Evolutionary conservation across 1,140 invertebrate genomes (phyloP).

Genomic region (Potamilus streckersoni): DNA sequence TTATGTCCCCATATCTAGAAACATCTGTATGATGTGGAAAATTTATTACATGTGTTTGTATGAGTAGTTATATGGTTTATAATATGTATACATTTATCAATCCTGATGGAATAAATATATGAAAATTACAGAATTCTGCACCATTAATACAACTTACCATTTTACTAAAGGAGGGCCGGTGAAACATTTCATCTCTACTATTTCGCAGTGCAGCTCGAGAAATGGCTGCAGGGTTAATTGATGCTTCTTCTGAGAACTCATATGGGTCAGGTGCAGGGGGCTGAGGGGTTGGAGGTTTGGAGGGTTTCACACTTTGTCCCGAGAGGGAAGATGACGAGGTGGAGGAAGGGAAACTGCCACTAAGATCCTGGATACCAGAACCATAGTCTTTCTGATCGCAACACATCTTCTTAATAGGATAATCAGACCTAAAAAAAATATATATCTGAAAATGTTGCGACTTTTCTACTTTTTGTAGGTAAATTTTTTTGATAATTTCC

Average conservation of each 20-base stretch:
- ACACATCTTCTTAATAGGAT: conserved; percentile 41
- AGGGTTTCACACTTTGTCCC: conserved; percentile 39
- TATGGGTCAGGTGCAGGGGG: conserved; percentile 61
- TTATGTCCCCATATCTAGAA: no score
- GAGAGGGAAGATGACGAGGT: conserved; percentile 25
- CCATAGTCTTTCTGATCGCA: conserved; percentile 2
- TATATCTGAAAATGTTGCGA: no score
- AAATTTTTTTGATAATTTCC: no score
- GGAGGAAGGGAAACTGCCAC: conserved; percentile 26
- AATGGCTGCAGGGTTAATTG: conserved; percentile 54
- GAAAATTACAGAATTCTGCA: no score
- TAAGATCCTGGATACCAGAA: conserved; percentile 12
- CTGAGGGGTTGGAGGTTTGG: conserved; percentile 38
- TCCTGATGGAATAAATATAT: no score
- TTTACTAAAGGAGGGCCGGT: conserved; percentile 44
- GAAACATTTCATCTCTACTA: conserved; percentile 56
- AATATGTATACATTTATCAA: no score
- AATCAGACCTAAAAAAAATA: conserved; percentile 38
- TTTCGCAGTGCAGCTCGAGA: conserved; percentile 47
- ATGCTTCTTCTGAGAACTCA: conserved; percentile 65
- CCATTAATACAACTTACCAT: conserved; percentile 12
- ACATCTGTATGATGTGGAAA: no score
- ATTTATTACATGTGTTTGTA: no score
- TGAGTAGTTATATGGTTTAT: no score
- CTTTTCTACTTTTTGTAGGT: no score